A percentile compares a stretch with the other conserved stretches of the same genome.
Evolutionary conservation across 2,888 invertebrate species (phyloP).

Genomic region (Pteria penguin): DNA sequence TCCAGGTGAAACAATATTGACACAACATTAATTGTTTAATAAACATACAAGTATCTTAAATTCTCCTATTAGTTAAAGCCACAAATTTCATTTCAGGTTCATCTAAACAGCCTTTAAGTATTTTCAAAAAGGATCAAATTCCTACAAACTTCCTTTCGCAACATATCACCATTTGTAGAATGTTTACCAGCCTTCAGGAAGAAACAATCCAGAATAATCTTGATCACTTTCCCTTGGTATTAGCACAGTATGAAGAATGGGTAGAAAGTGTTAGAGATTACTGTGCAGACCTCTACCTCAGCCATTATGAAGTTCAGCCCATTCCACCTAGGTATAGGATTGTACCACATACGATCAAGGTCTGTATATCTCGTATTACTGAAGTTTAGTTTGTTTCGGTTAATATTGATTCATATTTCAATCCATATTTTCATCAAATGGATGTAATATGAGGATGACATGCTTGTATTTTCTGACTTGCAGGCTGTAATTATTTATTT

Average conservation of each 20-base stretch:
- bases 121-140: slow-evolving; percentile 49
- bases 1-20: no score
- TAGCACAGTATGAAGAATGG: slow-evolving; percentile 38
- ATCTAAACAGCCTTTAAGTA: neutral
- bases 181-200: slow-evolving; percentile 63
- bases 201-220: slow-evolving; percentile 67
- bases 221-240: slow-evolving; percentile 52
- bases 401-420: no score
- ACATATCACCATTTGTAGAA: slow-evolving; percentile 58
- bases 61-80: no score
- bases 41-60: no score
- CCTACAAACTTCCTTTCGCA: slow-evolving; percentile 62
- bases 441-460: no score
- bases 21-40: no score
- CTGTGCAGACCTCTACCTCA: slow-evolving; percentile 54
- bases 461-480: no score
- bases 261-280: slow-evolving; percentile 53
- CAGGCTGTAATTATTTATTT: no score
- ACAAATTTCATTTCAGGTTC: neutral
- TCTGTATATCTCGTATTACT: no score
- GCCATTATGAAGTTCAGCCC: slow-evolving; percentile 45
- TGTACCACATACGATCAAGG: neutral
- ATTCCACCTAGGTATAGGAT: slow-evolving; percentile 41
- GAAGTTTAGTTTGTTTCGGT: no score
- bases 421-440: neutral